These are phyloP conservation scores for Piscicola geometra DNA, from an alignment of 2,888 invertebrate species.

Conservation along the genomic window DNA sequence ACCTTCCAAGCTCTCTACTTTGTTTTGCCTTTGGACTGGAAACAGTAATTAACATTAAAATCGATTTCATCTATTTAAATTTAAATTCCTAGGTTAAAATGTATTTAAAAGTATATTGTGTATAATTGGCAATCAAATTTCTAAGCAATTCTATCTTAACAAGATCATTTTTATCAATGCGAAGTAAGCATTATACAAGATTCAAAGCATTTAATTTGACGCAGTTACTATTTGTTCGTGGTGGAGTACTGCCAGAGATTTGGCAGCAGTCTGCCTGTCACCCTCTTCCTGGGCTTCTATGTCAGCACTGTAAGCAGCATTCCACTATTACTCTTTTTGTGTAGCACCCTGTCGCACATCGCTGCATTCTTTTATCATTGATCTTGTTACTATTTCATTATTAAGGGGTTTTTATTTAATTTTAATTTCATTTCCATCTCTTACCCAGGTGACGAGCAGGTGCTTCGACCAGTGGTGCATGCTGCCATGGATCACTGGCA, in stretches of 20 bases:
- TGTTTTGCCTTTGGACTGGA: constrained; percentile 66
- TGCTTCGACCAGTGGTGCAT: constrained; percentile 78
- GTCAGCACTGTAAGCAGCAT: constrained; percentile 61
- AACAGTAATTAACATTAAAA: constrained; percentile 70
- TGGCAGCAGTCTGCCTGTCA: constrained; percentile 80
- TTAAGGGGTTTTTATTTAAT: background rate
- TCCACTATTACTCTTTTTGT: background rate
- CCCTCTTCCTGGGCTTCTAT: constrained; percentile 89
- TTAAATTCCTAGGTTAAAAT: too few species aligned
- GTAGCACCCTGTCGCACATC: background rate
- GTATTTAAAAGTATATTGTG: too few species aligned
- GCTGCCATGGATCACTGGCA: constrained; percentile 72
- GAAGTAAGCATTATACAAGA: too few species aligned
- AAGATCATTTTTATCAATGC: too few species aligned
- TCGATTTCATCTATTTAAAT: too few species aligned
- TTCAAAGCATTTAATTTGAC: too few species aligned
- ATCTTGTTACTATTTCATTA: background rate
- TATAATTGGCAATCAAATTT: too few species aligned
- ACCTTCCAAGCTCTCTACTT: constrained; percentile 73
- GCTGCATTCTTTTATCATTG: background rate
- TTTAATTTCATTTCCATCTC: too few species aligned
- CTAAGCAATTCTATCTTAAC: too few species aligned
- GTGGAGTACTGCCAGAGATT: constrained; percentile 79
- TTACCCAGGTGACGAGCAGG: constrained; percentile 74
- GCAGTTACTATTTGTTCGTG: constrained; percentile 69